Evolutionary conservation across 53 echinoderm and acorn worm genomes (phyloP), one percentile per base, ranked within the genome.

Genomic region (Antedon mediterranea): DNA sequence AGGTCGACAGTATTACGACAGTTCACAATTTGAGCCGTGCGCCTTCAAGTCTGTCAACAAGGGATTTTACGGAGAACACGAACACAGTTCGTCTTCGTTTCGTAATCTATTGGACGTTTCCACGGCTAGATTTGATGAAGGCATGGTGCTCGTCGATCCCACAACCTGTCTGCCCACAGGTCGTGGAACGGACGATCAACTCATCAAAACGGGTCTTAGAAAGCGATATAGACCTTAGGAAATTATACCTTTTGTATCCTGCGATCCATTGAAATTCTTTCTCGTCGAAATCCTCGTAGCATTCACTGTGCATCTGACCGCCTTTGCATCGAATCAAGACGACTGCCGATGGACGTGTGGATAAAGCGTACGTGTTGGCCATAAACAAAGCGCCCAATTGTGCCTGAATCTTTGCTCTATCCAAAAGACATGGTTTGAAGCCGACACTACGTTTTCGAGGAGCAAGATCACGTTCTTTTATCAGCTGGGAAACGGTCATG

Each of bases 31-130:
- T 15, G 7, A 57, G 2, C 7, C 28, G 13, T 28, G 32, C 74
- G 74, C 74, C 14, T 73, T 73, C 74, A 73, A 73, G 20, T 14
- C 74, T 0, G 31, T 73, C 29, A 73, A 73, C 74, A 73, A 73
- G 30, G 74, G 74, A 11, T 73, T 73, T 23, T 73, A 73, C 32
- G 74, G 74, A 2, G 13, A 6, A 23, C 23, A 73, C 29, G 74
- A 73, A 29, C 31, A 73, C 30, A 73, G 74, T 23, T 31, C 31
- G 31, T 31, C 31, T 3, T 1, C 31, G 7, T 73, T 73, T 29
- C 74, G 32, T 3, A 31, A 73, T 23, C 31, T 32, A 11, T 30
- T 73, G 11, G 32, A 73, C 30, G 32, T 73, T 6, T 73, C 74
- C 29, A 13, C 4, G 0, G 29, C 30, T 30, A 31, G 74, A 32